Evolutionary conservation across 2,797 vertebrate genomes (phyloP).

Genomic region (Stomatorhinus walkeri): DNA sequence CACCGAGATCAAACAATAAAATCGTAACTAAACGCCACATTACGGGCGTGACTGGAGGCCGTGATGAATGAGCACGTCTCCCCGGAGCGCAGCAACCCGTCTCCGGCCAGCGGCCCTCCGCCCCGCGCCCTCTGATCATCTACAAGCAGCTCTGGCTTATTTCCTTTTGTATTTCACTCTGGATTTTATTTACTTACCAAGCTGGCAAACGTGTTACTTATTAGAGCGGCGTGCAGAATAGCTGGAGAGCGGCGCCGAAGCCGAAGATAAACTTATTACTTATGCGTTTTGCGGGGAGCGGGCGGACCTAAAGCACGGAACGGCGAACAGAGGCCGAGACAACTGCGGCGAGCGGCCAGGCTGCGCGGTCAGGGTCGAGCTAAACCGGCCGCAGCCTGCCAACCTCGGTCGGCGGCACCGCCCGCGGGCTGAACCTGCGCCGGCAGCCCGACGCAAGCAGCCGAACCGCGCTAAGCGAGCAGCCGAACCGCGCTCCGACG

Average conservation of each 20-base stretch:
- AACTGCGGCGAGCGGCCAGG: not conserved
- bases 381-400: not conserved
- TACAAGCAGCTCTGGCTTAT: not conserved
- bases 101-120: not conserved
- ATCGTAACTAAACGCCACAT: not conserved
- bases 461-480: not conserved
- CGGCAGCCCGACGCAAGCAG: not conserved
- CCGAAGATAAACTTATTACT: not conserved
- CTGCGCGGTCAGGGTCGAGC: not conserved
- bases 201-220: not conserved
- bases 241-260: not conserved
- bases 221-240: not conserved
- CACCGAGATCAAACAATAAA: constrained; percentile 7
- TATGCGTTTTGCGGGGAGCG: not conserved
- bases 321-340: not conserved
- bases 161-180: not conserved
- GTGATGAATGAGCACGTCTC: not conserved
- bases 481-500: not conserved
- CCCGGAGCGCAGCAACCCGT: not conserved
- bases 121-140: not conserved
- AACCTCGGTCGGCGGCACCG: not conserved
- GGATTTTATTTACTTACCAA: not conserved
- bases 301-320: not conserved
- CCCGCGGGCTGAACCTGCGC: constrained; percentile 7
- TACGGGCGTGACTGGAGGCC: not conserved